phyloP scores from a whole-genome alignment of 2,888 invertebrate genomes.

The Galeruca laticollis region DNA sequence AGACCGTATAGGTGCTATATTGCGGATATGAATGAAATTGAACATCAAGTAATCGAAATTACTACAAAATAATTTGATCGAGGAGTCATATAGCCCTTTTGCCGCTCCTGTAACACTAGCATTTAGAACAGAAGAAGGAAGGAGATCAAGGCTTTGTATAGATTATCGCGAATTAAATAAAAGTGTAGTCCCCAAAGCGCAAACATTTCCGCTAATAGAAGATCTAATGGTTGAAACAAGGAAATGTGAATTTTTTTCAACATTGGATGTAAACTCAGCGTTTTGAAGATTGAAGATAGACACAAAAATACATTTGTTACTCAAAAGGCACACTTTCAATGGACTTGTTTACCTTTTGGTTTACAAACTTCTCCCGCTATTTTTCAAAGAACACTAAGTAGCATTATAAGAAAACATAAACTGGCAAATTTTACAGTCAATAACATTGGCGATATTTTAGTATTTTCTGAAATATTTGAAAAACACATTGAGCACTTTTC shows the following conservation, averaged over 20 bases:
- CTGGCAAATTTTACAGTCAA: not conserved
- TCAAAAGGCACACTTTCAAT: too few relatives aligned
- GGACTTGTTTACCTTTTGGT: constrained; percentile 1
- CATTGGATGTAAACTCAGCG: not conserved
- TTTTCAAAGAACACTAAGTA: constrained; percentile 1
- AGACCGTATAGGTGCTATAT: not conserved
- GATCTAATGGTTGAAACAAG: too few relatives aligned
- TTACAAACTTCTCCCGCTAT: not conserved
- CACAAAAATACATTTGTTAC: not conserved
- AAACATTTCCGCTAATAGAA: too few relatives aligned
- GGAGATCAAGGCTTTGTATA: too few relatives aligned
- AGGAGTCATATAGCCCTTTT: too few relatives aligned
- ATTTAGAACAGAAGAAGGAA: too few relatives aligned
- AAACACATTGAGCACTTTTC: not conserved
- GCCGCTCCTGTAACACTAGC: too few relatives aligned
- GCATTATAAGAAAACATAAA: too few relatives aligned
- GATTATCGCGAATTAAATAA: too few relatives aligned
- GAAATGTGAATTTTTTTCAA: not conserved
- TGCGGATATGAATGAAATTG: not conserved
- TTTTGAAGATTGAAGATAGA: not conserved
- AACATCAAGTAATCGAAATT: not conserved
- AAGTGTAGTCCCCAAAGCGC: too few relatives aligned
- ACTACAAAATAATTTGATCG: too few relatives aligned
- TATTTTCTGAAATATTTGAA: too few relatives aligned
- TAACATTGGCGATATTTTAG: not conserved